Base-by-base conservation (phyloP, 2,797 vertebrate genomes). In the Characodon lateralis region DNA sequence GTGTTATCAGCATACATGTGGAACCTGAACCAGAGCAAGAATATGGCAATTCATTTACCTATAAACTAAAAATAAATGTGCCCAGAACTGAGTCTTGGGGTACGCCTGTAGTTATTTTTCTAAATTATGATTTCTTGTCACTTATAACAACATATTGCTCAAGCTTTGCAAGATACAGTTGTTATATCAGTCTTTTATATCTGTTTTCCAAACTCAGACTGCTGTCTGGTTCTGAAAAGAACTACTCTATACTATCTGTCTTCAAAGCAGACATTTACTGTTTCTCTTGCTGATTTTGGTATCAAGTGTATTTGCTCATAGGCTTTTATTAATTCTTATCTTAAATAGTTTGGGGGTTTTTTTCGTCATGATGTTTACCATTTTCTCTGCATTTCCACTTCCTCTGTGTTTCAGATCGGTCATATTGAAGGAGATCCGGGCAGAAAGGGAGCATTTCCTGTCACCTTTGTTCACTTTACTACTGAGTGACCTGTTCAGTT, bases 391-490 rank as follows among this genome's bases (percentile, higher is more conserved):
- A 6, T 22, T 16, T 9, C 16, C 26, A 9, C 26, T 28, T 53
- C 8, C 16, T 53, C n/a, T 66, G 31, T 69, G 24, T 78, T 82
- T 56, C 93, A 99, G 98, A 89, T 98, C 1, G 98, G 98, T 20
- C 96, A 99, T 85, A 87, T 99, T 46, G 98, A 99, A 39, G 96
- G 94, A 14, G 97, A 99, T 1, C 97, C 97, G 0, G 87, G 83
- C 76, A 95, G 97, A 74, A 96, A 93, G 83, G 98, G 98, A 80
- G 97, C 88, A 5, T 99, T 99, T 84, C 98, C 98, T 0, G 94
- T 99, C 73, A 97, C 97, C 2, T 99, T 99, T 72, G 98, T 99
- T 86, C 98, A 98, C 96, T 97, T 98, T 95, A 96, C 97, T 87
- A 95, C 96, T 16, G 97, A 99, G 87, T 99, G 93, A 97, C 61